A percentile compares a stretch with the other conserved stretches of the same genome.
Evolutionary conservation across 2,888 invertebrate genomes (phyloP).

Genomic region (Ectobius pallidus): DNA sequence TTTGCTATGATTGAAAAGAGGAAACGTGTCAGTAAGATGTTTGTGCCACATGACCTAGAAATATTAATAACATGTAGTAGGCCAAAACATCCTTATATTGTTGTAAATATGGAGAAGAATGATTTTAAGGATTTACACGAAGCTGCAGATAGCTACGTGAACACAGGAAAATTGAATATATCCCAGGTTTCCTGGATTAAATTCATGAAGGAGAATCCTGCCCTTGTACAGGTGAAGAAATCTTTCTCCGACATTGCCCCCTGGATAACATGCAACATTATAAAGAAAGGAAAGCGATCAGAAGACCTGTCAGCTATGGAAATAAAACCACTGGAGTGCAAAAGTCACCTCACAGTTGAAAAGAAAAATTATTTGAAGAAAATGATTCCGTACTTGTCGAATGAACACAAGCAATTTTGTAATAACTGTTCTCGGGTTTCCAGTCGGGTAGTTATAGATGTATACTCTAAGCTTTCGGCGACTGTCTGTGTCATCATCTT

Average conservation of each 20-base stretch:
- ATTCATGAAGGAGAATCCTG: background rate
- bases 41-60: background rate
- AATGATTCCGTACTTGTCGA: no score
- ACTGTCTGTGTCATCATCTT: no score
- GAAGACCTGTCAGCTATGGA: background rate
- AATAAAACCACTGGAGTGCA: background rate
- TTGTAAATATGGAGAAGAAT: background rate
- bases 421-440: no score
- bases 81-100: background rate
- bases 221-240: background rate
- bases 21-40: background rate
- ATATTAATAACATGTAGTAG: background rate
- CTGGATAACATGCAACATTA: background rate
- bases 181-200: constrained; percentile 10
- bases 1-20: constrained; percentile 7
- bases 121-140: background rate
- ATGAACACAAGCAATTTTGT: no score
- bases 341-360: no score
- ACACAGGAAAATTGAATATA: background rate
- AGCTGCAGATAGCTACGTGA: background rate
- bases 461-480: no score
- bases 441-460: no score
- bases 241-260: background rate
- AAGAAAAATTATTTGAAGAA: background rate
- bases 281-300: background rate